These are phyloP conservation scores for Lethenteron reissneri DNA, from an alignment of 2,113 vertebrate genomes.

Conservation along the genomic window DNA sequence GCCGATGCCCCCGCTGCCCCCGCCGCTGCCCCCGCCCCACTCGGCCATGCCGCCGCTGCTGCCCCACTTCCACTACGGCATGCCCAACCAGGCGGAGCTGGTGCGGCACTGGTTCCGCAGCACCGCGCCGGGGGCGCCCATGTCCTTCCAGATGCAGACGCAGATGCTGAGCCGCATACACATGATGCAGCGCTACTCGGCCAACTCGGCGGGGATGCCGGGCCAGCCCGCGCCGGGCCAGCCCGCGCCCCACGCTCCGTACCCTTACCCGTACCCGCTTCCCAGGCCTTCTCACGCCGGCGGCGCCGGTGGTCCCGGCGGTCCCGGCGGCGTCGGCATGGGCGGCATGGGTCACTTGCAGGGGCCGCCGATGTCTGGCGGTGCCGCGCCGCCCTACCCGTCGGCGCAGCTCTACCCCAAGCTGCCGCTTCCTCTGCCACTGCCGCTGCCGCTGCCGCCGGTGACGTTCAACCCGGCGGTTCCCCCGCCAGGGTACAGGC, in stretches of 20 bases:
- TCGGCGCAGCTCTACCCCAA: neutral
- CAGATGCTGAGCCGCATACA: slow-evolving; percentile 96
- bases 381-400: slow-evolving; percentile 31
- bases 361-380: slow-evolving; percentile 67
- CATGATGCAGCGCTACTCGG: slow-evolving; percentile 39
- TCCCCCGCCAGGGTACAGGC: neutral
- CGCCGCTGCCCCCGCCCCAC: slow-evolving; percentile 39
- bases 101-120: slow-evolving; percentile 26
- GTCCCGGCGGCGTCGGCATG: slow-evolving; percentile 14
- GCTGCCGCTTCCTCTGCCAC: neutral
- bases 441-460: neutral
- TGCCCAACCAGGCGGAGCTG: slow-evolving; percentile 48
- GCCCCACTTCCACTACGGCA: slow-evolving; percentile 63
- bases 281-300: too few species aligned
- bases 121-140: slow-evolving; percentile 30
- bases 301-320: too few species aligned
- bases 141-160: slow-evolving; percentile 99
- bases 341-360: slow-evolving; percentile 44
- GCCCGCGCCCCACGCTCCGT: neutral
- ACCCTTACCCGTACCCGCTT: too few species aligned
- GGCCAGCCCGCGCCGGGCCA: neutral
- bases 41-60: slow-evolving; percentile 56
- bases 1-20: slow-evolving; percentile 43
- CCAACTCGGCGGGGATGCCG: neutral
- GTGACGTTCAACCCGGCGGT: neutral